These are phyloP conservation scores for Porites rus DNA, from an alignment of 92 coral and sea anemone species.

Conservation along the genomic window DNA sequence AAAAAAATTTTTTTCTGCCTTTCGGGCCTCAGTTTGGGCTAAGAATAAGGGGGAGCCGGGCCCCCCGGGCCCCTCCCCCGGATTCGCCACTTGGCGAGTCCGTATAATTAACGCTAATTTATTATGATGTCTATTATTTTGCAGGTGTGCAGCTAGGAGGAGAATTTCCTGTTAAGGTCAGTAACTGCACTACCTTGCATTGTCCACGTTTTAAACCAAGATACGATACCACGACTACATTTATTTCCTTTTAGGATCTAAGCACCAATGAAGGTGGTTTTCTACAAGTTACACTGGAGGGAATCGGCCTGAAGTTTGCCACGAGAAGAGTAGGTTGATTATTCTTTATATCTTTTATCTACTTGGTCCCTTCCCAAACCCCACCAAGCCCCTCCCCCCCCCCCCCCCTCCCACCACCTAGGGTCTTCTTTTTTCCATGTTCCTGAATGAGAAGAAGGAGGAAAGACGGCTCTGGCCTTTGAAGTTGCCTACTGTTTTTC, in stretches of 20 bases:
- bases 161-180: constrained; percentile 92
- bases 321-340: constrained; percentile 75
- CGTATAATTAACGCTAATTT: neutral
- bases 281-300: constrained; percentile 97
- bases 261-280: constrained; percentile 83
- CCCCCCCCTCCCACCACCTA: too few relatives aligned
- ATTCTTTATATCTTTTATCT: neutral
- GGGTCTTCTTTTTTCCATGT: too few relatives aligned
- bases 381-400: neutral
- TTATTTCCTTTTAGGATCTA: constrained; percentile 69
- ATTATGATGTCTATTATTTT: neutral
- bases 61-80: too few relatives aligned
- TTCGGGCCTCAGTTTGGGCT: too few relatives aligned
- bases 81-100: neutral
- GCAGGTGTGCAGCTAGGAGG: constrained; percentile 98
- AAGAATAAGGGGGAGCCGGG: too few relatives aligned
- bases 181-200: neutral
- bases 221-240: too few relatives aligned
- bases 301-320: constrained; percentile 93
- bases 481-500: too few relatives aligned
- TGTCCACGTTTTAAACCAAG: too few relatives aligned
- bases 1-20: too few relatives aligned
- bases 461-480: too few relatives aligned
- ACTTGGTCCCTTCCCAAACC: neutral
- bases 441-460: too few relatives aligned